phyloP scores from a whole-genome alignment of 1,140 invertebrate species.

The Diabrotica undecimpunctata region DNA sequence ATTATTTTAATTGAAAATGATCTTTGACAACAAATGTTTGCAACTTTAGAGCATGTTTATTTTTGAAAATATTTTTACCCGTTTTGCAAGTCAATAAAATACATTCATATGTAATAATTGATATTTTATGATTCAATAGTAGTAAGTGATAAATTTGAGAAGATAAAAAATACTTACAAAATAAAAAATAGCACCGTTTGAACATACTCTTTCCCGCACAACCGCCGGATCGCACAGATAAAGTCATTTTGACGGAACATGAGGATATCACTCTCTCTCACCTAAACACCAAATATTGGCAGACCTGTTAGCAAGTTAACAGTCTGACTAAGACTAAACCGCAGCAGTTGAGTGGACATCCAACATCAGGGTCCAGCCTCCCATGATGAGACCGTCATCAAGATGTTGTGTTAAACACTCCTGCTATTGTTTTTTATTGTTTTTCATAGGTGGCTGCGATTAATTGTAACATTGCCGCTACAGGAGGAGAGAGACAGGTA shows the following conservation, averaged over 20 bases:
- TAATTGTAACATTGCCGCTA: conserved; percentile 9
- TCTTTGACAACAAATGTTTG: no score
- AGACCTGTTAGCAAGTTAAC: conserved; percentile 16
- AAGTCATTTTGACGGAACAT: conserved; percentile 18
- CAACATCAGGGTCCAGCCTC: conserved; percentile 16
- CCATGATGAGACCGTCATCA: conserved; percentile 18
- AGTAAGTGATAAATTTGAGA: no score
- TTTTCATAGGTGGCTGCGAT: conserved; percentile 16
- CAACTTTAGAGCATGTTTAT: no score
- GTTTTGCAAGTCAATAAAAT: no score
- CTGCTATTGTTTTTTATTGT: conserved; percentile 18
- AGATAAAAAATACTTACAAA: neutral
- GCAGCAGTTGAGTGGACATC: conserved; percentile 5
- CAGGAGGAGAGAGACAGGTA: conserved; percentile 3
- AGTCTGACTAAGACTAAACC: conserved; percentile 18
- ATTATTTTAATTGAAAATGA: no score
- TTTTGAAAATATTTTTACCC: no score
- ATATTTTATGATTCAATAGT: no score
- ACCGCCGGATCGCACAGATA: conserved; percentile 4
- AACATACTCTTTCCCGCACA: conserved; percentile 5
- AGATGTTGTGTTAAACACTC: conserved; percentile 15
- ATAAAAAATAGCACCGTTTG: conserved; percentile 1
- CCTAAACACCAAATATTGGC: conserved; percentile 18
- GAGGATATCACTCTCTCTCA: conserved; percentile 10
- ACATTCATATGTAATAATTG: no score